phyloP scores from a whole-genome alignment of 2,888 invertebrate genomes.

The Platycnemis pennipes region DNA sequence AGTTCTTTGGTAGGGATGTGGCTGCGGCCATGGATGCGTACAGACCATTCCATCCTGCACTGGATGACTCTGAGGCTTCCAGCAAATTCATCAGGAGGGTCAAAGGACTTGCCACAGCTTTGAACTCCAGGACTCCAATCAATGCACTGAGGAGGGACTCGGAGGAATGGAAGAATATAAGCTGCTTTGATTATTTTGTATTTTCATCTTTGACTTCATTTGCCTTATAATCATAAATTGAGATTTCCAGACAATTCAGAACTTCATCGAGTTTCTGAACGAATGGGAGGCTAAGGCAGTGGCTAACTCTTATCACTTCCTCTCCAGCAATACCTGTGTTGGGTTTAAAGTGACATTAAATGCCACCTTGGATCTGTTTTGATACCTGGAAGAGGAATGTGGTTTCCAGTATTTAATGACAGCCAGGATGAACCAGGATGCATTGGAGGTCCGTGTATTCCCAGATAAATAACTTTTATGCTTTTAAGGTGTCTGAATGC shows the following conservation, averaged over 20 bases:
- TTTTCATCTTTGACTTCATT: neutral
- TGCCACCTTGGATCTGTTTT: neutral
- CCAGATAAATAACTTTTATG: neutral
- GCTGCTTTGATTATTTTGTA: neutral
- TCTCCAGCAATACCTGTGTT: neutral
- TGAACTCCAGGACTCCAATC: too few relatives aligned
- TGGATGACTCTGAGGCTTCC: too few relatives aligned
- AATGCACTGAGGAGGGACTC: too few relatives aligned
- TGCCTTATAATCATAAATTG: neutral
- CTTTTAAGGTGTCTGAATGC: neutral
- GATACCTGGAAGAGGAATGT: neutral
- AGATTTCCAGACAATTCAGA: neutral
- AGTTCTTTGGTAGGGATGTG: too few relatives aligned
- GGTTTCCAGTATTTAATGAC: neutral
- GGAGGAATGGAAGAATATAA: too few relatives aligned
- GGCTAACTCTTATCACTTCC: neutral
- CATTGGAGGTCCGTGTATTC: neutral
- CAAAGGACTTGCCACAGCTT: too few relatives aligned
- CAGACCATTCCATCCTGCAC: too few relatives aligned
- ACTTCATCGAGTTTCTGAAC: neutral
- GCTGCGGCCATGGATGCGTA: too few relatives aligned
- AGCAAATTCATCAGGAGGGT: too few relatives aligned
- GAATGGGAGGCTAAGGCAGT: neutral
- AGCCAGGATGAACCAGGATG: too few relatives aligned
- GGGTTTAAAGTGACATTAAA: neutral